Evolutionary conservation across 2,797 vertebrate genomes (phyloP), one percentile per base, ranked within the genome.

Genomic region (Glyptemys insculpta): DNA sequence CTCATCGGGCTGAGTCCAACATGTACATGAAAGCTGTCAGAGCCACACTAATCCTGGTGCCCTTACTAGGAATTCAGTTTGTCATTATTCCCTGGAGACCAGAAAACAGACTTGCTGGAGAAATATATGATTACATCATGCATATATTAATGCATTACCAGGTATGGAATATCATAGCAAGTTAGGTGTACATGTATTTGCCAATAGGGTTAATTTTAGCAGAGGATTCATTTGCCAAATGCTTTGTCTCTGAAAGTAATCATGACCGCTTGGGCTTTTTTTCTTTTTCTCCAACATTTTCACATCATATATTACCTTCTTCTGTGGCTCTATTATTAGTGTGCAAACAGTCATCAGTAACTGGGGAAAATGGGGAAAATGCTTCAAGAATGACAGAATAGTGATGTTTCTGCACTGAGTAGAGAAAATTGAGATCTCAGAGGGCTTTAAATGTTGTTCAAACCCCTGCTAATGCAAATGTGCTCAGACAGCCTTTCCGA

Each of bases 11-110:
- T 0, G 99, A 99, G 96, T 99, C 99, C 76, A 99, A 99, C 98
- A 99, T 99, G 99, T 99, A 99, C 92, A 99, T 99, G 99, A 99
- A 99, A 98, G 99, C 99, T 3, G 99, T 99, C 93, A 98, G 99
- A 97, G 99, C 99, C 96, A 99, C 99, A 14, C 98, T 99, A 93
- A 99, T 99, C 96, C 98, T 99, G 53, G 99, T 99, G 97, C 99
- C 99, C 47, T 98, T 99, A 89, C 98, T 99, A 84, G 99, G 99
- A 87, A 99, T 99, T 94, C 99, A 99, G 96, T 99, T 99, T 94
- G 99, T 99, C 27, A 99, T 99, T 95, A 98, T 99, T 85, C 99
- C 99, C 93, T 99, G 99, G 99, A 99, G 99, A 96, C 99, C 99
- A 14, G 99, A 99, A 97, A 99, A 99, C 98, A 98, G 98, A 29